Percentiles rank a stretch among this genome's conserved stretches.
Conservation (phyloP, 35 echinoderm and acorn worm genomes). For the Ptychodera flava region DNA sequence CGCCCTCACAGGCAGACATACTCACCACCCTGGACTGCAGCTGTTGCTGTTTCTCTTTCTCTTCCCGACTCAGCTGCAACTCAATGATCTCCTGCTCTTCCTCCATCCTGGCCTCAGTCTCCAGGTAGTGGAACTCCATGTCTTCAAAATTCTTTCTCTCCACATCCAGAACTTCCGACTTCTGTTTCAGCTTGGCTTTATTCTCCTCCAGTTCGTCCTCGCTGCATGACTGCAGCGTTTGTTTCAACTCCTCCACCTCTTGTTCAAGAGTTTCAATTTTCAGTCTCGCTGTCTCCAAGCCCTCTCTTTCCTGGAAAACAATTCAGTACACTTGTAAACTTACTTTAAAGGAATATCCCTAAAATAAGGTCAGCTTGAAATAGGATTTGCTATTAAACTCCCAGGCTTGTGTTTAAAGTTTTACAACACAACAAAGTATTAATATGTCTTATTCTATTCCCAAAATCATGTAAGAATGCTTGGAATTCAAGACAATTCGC, state of each 20-base stretch:
- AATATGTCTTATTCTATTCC: no score
- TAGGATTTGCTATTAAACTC: no score
- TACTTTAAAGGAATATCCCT: no score
- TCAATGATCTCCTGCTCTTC: conserved; percentile 97
- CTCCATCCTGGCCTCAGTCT: conserved; percentile 88
- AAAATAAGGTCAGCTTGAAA: no score
- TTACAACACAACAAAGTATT: no score
- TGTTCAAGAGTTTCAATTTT: conserved; percentile 55
- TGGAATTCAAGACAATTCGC: no score
- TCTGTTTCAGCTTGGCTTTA: neutral
- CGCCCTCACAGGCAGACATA: neutral
- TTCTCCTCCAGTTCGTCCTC: conserved; percentile 19
- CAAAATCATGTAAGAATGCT: no score
- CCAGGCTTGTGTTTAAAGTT: no score
- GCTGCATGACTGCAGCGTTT: conserved; percentile 29
- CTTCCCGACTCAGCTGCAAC: conserved; percentile 55
- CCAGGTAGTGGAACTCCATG: conserved; percentile 89
- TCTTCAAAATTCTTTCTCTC: conserved; percentile 97
- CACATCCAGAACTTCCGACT: conserved; percentile 57
- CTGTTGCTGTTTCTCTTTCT: conserved; percentile 54
- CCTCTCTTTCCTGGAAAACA: conserved; percentile 63
- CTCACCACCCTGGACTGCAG: conserved; percentile 61
- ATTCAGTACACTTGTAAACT: no score
- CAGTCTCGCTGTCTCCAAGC: conserved; percentile 53
- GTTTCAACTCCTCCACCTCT: conserved; percentile 48